Conservation (phyloP, 2,888 invertebrate species). For the Stratiomys singularior region DNA sequence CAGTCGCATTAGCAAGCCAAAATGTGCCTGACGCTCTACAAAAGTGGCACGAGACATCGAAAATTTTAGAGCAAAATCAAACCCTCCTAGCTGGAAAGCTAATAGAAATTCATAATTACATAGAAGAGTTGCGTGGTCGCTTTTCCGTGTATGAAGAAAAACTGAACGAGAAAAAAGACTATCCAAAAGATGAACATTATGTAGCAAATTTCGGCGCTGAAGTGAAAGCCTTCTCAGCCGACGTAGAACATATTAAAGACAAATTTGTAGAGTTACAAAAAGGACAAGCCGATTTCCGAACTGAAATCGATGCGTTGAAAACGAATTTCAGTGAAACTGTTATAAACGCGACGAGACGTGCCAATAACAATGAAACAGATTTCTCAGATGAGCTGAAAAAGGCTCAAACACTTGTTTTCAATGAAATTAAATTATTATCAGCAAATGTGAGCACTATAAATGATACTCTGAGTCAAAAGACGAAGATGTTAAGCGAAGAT, state of each 20-base stretch:
- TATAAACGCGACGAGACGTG: conserved; percentile 52
- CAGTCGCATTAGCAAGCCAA: conserved; percentile 76
- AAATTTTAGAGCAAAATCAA: conserved; percentile 75
- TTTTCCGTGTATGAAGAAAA: conserved; percentile 58
- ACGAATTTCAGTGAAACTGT: conserved; percentile 57
- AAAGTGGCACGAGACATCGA: conserved; percentile 76
- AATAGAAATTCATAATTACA: conserved; percentile 69
- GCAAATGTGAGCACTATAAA: conserved; percentile 59
- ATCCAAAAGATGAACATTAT: conserved; percentile 61
- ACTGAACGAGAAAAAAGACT: conserved; percentile 59
- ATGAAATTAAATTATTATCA: conserved; percentile 57
- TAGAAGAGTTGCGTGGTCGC: conserved; percentile 68
- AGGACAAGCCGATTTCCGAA: conserved; percentile 57
- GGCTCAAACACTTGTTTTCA: conserved; percentile 51
- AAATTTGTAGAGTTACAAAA: conserved; percentile 59
- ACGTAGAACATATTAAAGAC: conserved; percentile 61
- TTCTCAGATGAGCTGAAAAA: conserved; percentile 56
- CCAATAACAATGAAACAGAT: conserved; percentile 54
- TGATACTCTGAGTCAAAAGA: conserved; percentile 61
- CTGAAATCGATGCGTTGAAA: conserved; percentile 56
- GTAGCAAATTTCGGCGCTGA: conserved; percentile 65
- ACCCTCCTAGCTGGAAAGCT: conserved; percentile 71
- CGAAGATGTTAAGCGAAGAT: conserved; percentile 58
- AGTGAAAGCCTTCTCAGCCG: conserved; percentile 61
- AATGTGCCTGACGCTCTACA: conserved; percentile 77